Evolutionary conservation across 2,888 invertebrate species (phyloP).

Genomic region (Himalopsyche anomala): DNA sequence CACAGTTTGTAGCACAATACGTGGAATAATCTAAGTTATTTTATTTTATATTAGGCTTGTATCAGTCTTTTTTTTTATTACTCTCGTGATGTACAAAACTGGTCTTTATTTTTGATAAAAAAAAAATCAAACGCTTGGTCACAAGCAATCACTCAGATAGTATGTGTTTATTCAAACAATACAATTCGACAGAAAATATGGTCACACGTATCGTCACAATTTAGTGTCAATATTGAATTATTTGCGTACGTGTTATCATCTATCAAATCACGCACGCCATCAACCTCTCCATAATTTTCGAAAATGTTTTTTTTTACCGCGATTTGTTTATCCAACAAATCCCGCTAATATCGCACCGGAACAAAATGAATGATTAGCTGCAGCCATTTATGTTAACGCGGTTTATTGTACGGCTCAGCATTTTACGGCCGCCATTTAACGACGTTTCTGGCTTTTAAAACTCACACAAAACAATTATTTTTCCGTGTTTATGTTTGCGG

Average conservation of each 20-base stretch:
- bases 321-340: background rate
- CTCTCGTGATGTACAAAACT: too few species aligned
- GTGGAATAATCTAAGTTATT: too few species aligned
- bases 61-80: too few species aligned
- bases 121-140: too few species aligned
- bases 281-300: background rate
- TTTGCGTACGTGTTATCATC: background rate
- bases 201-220: too few species aligned
- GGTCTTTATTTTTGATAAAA: too few species aligned
- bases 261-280: background rate
- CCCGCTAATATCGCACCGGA: background rate
- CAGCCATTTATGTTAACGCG: conserved; percentile 1
- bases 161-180: too few species aligned
- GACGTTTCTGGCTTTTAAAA: conserved; percentile 25
- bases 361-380: conserved; percentile 9
- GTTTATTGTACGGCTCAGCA: background rate
- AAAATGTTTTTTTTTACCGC: background rate
- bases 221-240: too few species aligned
- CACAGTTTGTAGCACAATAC: too few species aligned
- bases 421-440: conserved; percentile 13
- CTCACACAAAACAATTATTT: conserved; percentile 30
- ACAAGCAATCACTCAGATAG: too few species aligned
- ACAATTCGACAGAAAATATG: too few species aligned
- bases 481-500: conserved; percentile 28
- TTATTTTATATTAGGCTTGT: too few species aligned